Base-by-base conservation (phyloP, 2,888 invertebrate species). In the Agonopterix heracliana region DNA sequence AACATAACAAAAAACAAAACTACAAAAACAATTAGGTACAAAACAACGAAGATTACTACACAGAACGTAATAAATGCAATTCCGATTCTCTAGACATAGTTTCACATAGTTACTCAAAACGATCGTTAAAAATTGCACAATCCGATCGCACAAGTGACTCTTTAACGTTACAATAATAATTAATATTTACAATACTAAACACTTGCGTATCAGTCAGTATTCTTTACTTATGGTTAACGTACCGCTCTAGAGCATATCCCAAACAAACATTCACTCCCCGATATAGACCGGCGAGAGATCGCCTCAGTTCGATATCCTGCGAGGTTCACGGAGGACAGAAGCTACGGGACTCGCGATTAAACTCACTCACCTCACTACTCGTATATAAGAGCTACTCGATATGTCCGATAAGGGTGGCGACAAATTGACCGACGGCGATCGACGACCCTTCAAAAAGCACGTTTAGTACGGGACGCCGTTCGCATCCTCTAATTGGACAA, bases 101-200 rank as follows among this genome's bases (percentile, higher is more conserved):
- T 64, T 60, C 61, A 57, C 65, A 62, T 55, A 56, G 55, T 51
- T 55, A 56, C 56, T 53, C 53, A 56, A 53, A 50, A 47, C 48
- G 50, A 49, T 54, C 52, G 48, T 66, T 56, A 63, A 60, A 66
- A 72, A 73, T 69, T 70, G 69, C 74, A 64, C 64, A 71, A 38
- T 69, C 68, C 62, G 69, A 73, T 74, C 73, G 66, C 78, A 78
- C 79, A 79, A 76, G 78, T 79, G 79, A 70, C 61, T 55, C 61
- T 63, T 71, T 66, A 76, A 71, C 71, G 68, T 78, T 70, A 74
- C 70, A 64, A 57, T 74, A 62, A 59, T 65, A 68, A 71, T 76
- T 80, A 78, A 78, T 87, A 87, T 88, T 78, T 88, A 88, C 87
- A 86, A 66, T 69, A 73, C 77, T 81, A 81, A 76, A 84, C 84